Conservation (phyloP, 2,797 vertebrate genomes). For the Trachops cirrhosus region DNA sequence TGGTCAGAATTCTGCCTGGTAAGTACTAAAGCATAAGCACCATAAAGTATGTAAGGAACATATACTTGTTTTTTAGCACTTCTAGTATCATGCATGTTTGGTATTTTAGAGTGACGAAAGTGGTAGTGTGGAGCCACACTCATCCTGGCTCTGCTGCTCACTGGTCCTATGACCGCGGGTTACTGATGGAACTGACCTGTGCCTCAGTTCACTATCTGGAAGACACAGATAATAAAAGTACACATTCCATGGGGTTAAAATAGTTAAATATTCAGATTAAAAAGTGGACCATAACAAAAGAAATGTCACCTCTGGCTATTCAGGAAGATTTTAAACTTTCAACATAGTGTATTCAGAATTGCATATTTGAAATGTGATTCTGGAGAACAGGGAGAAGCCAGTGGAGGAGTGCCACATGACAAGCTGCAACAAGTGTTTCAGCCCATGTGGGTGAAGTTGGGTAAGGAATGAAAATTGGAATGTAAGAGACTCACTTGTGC, state of each 20-base stretch:
- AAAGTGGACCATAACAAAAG: neutral
- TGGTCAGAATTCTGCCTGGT: neutral
- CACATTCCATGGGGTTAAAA: neutral
- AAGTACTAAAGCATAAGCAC: neutral
- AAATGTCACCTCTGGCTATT: neutral
- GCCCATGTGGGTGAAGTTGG: neutral
- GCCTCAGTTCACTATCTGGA: neutral
- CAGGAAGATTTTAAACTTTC: neutral
- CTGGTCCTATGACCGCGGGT: too few relatives aligned
- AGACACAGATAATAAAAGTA: neutral
- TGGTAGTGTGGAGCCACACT: neutral
- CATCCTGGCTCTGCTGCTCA: neutral
- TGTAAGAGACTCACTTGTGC: neutral
- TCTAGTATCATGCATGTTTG: neutral
- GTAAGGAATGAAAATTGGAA: neutral
- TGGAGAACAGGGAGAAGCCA: neutral
- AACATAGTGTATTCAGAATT: neutral
- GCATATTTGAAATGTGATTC: neutral
- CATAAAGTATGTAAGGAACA: neutral
- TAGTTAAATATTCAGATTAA: neutral
- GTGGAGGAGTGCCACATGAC: neutral
- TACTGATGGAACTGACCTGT: neutral
- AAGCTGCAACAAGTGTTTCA: neutral
- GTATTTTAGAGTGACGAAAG: neutral
- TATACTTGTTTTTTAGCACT: neutral